Percentiles rank a stretch among this genome's conserved stretches.
These are phyloP conservation scores for Odontamblyopus lacepedii DNA, from an alignment of 2,797 vertebrate species.

Conservation along the genomic window DNA sequence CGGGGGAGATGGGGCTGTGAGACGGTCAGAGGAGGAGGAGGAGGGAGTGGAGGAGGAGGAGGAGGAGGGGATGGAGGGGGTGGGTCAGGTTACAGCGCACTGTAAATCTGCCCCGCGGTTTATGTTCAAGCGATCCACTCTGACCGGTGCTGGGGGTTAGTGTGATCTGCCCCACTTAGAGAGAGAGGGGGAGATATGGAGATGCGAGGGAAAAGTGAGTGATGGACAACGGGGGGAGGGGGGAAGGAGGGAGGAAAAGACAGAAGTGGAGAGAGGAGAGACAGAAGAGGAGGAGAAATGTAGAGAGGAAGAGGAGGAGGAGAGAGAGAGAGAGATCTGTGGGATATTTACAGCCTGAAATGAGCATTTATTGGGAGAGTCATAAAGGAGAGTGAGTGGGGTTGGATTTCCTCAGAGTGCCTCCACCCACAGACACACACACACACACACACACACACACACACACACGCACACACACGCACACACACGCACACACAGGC, in stretches of 20 bases:
- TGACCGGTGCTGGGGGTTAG: slow-evolving; percentile 37
- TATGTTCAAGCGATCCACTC: slow-evolving; percentile 31
- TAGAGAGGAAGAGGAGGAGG: too few species aligned
- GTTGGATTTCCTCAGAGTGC: slow-evolving; percentile 68
- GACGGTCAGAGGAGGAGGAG: slow-evolving; percentile 12
- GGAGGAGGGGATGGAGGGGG: neutral
- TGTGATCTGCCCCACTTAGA: neutral
- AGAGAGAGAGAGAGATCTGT: slow-evolving; percentile 30
- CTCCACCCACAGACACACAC: neutral
- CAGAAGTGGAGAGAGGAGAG: too few species aligned
- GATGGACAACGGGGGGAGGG: neutral
- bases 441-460: too few species aligned
- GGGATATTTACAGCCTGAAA: slow-evolving; percentile 71
- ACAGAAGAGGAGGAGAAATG: too few species aligned
- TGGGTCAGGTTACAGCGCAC: slow-evolving; percentile 15
- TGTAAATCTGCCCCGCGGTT: slow-evolving; percentile 38
- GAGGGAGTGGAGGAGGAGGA: neutral
- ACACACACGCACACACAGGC: too few species aligned
- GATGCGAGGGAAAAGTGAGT: neutral
- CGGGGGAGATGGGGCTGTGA: slow-evolving; percentile 7
- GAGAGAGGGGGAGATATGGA: too few species aligned
- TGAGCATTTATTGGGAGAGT: slow-evolving; percentile 72
- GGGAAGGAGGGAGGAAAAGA: too few species aligned
- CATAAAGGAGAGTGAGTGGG: slow-evolving; percentile 75
- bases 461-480: too few species aligned